Evolutionary conservation across 2,888 invertebrate genomes (phyloP).

Genomic region (Leptopilina syphax): DNA sequence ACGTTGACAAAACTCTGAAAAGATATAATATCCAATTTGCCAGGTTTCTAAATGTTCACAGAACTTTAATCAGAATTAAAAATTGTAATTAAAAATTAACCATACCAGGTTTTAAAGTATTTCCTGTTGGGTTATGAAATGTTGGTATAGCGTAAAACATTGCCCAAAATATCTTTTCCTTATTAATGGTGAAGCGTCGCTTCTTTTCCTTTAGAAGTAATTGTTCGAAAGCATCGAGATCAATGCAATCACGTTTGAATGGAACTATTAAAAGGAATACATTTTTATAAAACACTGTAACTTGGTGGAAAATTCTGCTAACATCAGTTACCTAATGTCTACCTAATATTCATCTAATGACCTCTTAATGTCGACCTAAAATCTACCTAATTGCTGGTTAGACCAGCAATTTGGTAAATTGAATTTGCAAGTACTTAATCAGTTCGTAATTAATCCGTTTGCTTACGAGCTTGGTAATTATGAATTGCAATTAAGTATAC

Average conservation of each 20-base stretch:
- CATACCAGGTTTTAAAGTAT: constrained; percentile 76
- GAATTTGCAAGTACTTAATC: too few species aligned
- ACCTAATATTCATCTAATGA: too few species aligned
- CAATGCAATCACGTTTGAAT: constrained; percentile 78
- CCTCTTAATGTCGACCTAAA: too few species aligned
- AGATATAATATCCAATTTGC: background rate
- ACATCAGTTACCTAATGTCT: too few species aligned
- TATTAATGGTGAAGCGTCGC: constrained; percentile 59
- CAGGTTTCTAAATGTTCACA: background rate
- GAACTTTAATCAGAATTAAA: too few species aligned
- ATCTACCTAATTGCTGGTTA: too few species aligned
- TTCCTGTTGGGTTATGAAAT: constrained; percentile 82
- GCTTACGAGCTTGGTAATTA: too few species aligned
- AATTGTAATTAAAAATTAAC: background rate
- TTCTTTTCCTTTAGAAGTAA: constrained; percentile 73
- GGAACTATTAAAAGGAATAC: constrained; percentile 73
- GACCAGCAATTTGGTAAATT: too few species aligned
- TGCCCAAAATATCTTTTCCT: constrained; percentile 78
- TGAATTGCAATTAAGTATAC: too few species aligned
- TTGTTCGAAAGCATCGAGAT: constrained; percentile 77
- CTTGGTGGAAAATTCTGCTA: too few species aligned
- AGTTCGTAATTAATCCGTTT: too few species aligned
- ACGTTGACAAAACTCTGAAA: constrained; percentile 73
- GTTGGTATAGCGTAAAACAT: constrained; percentile 80
- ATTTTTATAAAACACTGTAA: too few species aligned